Base-by-base conservation (phyloP, 2,797 vertebrate species). In the Diceros bicornis region DNA sequence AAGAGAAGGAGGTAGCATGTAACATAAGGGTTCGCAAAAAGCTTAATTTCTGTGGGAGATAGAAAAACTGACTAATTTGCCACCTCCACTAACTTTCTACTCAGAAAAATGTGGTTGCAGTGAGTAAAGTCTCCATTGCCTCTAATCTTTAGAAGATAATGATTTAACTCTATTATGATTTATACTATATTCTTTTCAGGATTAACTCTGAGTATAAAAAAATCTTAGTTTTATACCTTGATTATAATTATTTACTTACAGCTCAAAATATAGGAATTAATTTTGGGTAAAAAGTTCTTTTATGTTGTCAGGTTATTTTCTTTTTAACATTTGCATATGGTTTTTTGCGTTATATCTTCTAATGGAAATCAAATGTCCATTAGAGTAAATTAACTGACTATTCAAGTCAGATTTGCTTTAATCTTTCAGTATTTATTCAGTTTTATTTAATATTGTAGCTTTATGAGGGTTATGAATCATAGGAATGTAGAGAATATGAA, bases 251-350 rank as follows among this genome's bases (percentile, higher is more conserved):
- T 78, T 68, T 85, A 89, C 61, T 85, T 83, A 71, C 18, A 72
- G 20, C 27, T 17, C 13, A 4, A 88, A 87, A 88, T 82, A 27
- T 21, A 55, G 62, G 34, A 78, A 71, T 94, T 72, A 25, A 62
- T 94, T 92, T 93, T 64, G 8, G 13, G 7, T 85, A 8, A 12
- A 77, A 62, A 91, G 11, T 52, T 27, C 34, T 66, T 93, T 89
- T 59, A 59, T 78, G 29, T 78, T 86, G 34, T 74, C 57, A 91
- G 64, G 16, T 95, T 96, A 62, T 94, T 92, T 96, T 96, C 47
- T 29, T 96, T 96, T 92, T 59, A 61, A 91, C 10, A n/a, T 94
- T 87, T 75, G 14, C 68, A 4, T 66, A 9, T 86, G 2, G 0
- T 37, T 34, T 91, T 91, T 62, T 81, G 29, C 6, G 27, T 74